Evolutionary conservation across 2,113 vertebrate species (phyloP), one percentile per base, ranked within the genome.

Genomic region (Sturnira hondurensis): DNA sequence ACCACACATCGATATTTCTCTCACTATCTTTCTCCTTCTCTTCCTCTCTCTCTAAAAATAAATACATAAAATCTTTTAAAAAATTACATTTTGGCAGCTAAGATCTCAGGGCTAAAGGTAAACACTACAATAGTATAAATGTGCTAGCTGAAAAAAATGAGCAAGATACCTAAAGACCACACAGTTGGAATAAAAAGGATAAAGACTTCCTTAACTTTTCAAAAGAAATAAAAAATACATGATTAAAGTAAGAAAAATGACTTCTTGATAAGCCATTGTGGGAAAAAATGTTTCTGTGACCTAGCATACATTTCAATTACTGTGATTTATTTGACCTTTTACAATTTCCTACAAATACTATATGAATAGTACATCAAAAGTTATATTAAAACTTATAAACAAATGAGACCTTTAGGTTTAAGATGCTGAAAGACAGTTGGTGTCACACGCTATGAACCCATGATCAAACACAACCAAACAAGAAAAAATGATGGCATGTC

Each of bases 261-360:
- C 43, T 97, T 82, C 94, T 94, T 95, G 50, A 76, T 3, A 4
- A 95, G 50, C 33, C 96, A 97, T 82, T 19, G 86, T 26, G 92
- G 71, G 17, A n/a, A 93, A 76, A 93, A 97, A 89, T 78, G 86
- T 41, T 80, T 94, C 77, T 71, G 84, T 3, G 61, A 43, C 58
- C 58, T 96, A 97, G 28, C 7, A 45, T 16, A 95, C 67, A 13
- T 91, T 93, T 96, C 86, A 94, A 94, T 96, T 96, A 82, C 38
- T 68, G 47, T 92, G 86, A 97, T 78, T 97, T 94, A 96, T 63
- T 91, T 88, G 47, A 92, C 47, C 65, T 91, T 96, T 71, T 76
- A 43, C 38, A 97, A 94, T 93, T 96, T 95, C 76, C 78, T 94
- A 96, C 58, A 97, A 96, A 93, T 96, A 68, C 74, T 45, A 95